Percentiles rank a stretch among this genome's conserved stretches.
Evolutionary conservation across 2,113 vertebrate species (phyloP).

Genomic region (Xiphophorus maculatus): DNA sequence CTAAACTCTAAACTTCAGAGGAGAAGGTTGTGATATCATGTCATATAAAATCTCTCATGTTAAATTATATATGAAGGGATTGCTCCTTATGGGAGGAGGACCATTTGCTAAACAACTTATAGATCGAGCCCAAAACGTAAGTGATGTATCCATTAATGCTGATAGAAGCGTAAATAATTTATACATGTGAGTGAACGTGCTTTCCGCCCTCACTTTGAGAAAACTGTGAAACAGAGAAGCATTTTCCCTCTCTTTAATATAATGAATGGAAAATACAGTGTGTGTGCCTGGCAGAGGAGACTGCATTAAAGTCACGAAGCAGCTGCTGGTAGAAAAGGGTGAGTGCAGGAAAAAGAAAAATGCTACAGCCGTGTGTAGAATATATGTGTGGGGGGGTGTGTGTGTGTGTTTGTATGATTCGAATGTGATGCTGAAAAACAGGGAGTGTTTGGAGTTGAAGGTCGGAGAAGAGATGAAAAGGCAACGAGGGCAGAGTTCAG

Average conservation of each 20-base stretch:
- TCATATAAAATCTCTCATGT: slow-evolving; percentile 31
- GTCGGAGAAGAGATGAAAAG: slow-evolving; percentile 17
- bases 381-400: not conserved
- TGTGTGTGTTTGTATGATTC: slow-evolving; percentile 16
- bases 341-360: slow-evolving; percentile 3
- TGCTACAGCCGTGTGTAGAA: not conserved
- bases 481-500: slow-evolving; percentile 1
- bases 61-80: slow-evolving; percentile 45
- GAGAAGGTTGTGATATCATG: slow-evolving; percentile 1
- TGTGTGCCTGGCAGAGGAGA: slow-evolving; percentile 49
- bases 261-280: slow-evolving; percentile 52
- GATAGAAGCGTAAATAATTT: slow-evolving; percentile 57
- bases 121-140: slow-evolving; percentile 53
- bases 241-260: slow-evolving; percentile 46
- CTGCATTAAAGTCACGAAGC: slow-evolving; percentile 35
- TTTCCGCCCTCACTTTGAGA: slow-evolving; percentile 17
- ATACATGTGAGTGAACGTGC: slow-evolving; percentile 16
- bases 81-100: slow-evolving; percentile 47
- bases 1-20: slow-evolving; percentile 9
- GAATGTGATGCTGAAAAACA: not conserved
- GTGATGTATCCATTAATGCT: slow-evolving; percentile 58
- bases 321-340: slow-evolving; percentile 38
- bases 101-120: slow-evolving; percentile 44
- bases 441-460: slow-evolving; percentile 6
- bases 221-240: slow-evolving; percentile 39